These are phyloP conservation scores for Austrofundulus limnaeus DNA, from an alignment of 2,113 vertebrate genomes.

Conservation along the genomic window DNA sequence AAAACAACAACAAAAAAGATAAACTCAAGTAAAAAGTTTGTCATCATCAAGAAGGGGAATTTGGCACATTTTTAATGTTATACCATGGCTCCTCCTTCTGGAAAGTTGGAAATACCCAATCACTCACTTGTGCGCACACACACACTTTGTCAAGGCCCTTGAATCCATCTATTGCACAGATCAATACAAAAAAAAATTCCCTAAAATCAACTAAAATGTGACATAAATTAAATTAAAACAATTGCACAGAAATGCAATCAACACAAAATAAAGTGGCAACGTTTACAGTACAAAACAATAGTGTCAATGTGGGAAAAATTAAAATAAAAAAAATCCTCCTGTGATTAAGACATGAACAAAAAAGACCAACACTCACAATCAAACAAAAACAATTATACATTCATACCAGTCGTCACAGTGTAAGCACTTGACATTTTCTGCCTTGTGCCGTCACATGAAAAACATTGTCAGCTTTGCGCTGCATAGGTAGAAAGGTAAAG, in stretches of 20 bases:
- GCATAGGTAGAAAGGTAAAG: conserved; percentile 73
- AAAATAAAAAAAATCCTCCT: conserved; percentile 32
- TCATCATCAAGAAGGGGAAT: conserved; percentile 37
- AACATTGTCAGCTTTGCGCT: conserved; percentile 65
- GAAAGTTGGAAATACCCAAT: conserved; percentile 33
- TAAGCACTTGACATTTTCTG: conserved; percentile 76
- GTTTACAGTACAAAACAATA: conserved; percentile 49
- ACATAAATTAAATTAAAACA: conserved; percentile 76
- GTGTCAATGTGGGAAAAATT: conserved; percentile 45
- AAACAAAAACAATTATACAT: conserved; percentile 74
- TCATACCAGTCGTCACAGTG: conserved; percentile 86
- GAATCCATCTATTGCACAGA: conserved; percentile 73
- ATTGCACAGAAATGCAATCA: conserved; percentile 63
- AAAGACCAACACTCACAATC: conserved; percentile 73
- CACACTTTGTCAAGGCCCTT: conserved; percentile 54
- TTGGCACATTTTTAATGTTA: conserved; percentile 63
- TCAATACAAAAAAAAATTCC: conserved; percentile 37
- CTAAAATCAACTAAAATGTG: conserved; percentile 55
- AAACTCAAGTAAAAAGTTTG: conserved; percentile 33
- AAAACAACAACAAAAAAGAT: conserved; percentile 8
- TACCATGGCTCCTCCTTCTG: conserved; percentile 50
- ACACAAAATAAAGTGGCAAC: conserved; percentile 57
- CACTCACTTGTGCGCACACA: conserved; percentile 1
- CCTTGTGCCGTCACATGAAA: conserved; percentile 75
- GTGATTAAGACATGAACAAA: conserved; percentile 52